Evolutionary conservation across 2,113 vertebrate species (phyloP).

Genomic region (Semicossyphus pulcher): DNA sequence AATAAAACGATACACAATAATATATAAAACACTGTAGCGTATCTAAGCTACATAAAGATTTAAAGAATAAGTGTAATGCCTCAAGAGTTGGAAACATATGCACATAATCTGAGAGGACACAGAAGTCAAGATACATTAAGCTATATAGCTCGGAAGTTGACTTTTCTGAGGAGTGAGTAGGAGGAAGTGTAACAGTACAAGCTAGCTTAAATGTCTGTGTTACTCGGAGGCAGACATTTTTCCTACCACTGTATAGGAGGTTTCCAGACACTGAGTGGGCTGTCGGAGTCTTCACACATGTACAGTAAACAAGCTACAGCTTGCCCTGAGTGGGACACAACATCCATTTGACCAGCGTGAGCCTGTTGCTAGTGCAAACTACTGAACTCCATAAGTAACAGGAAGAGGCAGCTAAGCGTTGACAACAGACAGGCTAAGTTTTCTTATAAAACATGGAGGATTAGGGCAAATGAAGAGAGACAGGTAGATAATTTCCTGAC

Average conservation of each 20-base stretch:
- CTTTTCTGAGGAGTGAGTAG: constrained; percentile 65
- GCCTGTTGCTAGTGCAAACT: constrained; percentile 35
- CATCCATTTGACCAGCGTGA: constrained; percentile 47
- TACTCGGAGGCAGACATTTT: constrained; percentile 52
- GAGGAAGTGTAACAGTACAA: constrained; percentile 53
- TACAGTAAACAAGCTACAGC: constrained; percentile 45
- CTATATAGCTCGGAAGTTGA: constrained; percentile 29
- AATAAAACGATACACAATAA: background rate
- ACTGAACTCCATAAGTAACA: constrained; percentile 40
- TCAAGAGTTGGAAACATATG: constrained; percentile 30
- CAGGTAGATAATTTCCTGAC: background rate
- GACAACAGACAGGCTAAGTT: constrained; percentile 15
- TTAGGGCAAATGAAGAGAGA: constrained; percentile 3
- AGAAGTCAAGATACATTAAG: constrained; percentile 51
- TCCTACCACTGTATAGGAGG: constrained; percentile 30
- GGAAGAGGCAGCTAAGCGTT: constrained; percentile 4
- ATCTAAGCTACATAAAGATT: background rate
- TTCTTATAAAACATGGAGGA: constrained; percentile 1
- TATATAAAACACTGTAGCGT: background rate
- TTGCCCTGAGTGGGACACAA: constrained; percentile 56
- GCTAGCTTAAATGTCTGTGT: constrained; percentile 57
- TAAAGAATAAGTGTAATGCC: background rate
- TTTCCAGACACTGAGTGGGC: constrained; percentile 64
- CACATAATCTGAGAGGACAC: constrained; percentile 19
- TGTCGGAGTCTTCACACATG: constrained; percentile 35